phyloP scores from a whole-genome alignment of 1,140 invertebrate genomes.

The Neodiprion virginianus region DNA sequence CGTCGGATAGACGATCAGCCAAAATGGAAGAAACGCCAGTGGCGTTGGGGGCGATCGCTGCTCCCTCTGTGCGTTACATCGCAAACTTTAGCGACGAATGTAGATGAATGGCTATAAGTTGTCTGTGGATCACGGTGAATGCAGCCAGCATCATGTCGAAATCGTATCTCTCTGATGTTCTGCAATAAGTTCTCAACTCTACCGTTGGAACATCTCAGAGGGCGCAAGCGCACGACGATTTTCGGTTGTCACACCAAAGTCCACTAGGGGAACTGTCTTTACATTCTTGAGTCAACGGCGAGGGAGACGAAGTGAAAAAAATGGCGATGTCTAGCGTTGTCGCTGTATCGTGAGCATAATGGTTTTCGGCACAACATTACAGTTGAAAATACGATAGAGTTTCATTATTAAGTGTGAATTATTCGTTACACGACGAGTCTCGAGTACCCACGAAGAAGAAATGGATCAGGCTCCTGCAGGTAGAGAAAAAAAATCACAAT shows the following conservation, averaged over 20 bases:
- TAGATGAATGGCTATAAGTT: no score
- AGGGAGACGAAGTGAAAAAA: neutral
- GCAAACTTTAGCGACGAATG: no score
- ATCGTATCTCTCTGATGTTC: no score
- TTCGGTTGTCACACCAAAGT: neutral
- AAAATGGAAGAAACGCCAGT: neutral
- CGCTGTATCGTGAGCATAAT: conserved; percentile 14
- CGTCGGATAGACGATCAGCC: neutral
- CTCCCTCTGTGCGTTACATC: no score
- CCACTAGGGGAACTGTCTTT: neutral
- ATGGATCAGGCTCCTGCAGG: conserved; percentile 50
- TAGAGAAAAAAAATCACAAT: conserved; percentile 30
- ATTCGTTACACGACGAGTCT: neutral
- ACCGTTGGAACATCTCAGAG: no score
- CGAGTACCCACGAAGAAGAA: conserved; percentile 17
- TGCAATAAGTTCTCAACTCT: no score
- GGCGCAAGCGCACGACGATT: no score
- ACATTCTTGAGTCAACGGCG: neutral
- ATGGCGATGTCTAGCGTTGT: conserved; percentile 21
- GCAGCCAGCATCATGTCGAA: no score
- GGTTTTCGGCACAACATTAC: conserved; percentile 8
- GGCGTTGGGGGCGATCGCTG: no score
- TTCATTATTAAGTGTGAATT: conserved; percentile 1
- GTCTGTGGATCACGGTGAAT: no score
- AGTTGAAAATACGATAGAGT: neutral